Evolutionary conservation across 1,140 invertebrate genomes (phyloP).

Genomic region (Drosophila lini): DNA sequence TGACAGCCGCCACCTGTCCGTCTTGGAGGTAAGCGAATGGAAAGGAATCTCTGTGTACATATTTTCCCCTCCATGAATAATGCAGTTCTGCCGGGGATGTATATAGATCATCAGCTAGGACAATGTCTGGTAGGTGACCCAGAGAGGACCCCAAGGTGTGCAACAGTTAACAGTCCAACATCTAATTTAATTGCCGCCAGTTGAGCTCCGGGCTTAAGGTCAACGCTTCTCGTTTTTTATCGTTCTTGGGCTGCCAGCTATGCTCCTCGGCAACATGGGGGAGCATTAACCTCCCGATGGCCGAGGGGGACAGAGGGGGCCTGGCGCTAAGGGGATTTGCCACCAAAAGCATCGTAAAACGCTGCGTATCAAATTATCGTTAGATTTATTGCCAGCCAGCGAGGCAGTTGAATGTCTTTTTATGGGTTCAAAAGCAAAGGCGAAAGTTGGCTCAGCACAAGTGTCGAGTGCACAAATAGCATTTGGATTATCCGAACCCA

Average conservation of each 20-base stretch:
- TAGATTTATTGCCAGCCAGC: constrained; percentile 50
- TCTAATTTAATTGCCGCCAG: constrained; percentile 57
- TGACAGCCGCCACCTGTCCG: constrained; percentile 24
- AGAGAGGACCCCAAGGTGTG: constrained; percentile 36
- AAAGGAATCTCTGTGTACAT: constrained; percentile 1
- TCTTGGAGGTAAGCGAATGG: neutral
- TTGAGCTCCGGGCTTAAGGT: constrained; percentile 38
- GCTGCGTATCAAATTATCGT: constrained; percentile 59
- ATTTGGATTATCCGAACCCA: constrained; percentile 5
- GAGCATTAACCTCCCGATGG: constrained; percentile 39
- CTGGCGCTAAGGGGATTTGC: neutral
- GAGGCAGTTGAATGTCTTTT: constrained; percentile 27
- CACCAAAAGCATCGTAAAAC: constrained; percentile 46
- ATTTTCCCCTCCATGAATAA: neutral
- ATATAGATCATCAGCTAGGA: neutral
- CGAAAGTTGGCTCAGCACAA: neutral
- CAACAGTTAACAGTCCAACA: constrained; percentile 50
- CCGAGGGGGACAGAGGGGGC: neutral
- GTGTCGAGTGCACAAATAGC: constrained; percentile 13
- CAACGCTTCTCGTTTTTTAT: constrained; percentile 11
- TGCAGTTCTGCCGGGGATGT: neutral
- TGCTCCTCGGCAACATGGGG: constrained; percentile 4
- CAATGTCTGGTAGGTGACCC: neutral
- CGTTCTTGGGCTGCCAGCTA: neutral
- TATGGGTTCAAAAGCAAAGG: neutral